Evolutionary conservation across 2,888 invertebrate species (phyloP).

Genomic region (Acanthococcus lagerstroemiae): DNA sequence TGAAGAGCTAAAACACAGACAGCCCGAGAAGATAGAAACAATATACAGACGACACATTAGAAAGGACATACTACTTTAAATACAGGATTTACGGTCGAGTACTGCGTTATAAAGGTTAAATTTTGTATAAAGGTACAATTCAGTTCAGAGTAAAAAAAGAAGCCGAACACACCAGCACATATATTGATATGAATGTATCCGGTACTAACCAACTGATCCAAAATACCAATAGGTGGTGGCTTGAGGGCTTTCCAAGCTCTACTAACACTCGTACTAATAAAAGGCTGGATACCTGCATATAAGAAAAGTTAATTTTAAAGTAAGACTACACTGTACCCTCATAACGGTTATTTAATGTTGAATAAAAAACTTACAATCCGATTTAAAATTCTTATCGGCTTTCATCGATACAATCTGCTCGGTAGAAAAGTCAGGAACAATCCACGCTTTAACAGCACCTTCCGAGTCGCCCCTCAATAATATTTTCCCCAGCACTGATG

Average conservation of each 20-base stretch:
- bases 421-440: conserved; percentile 68
- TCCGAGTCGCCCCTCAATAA: conserved; percentile 83
- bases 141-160: too few species aligned
- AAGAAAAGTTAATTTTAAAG: conserved; percentile 19
- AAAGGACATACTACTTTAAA: too few species aligned
- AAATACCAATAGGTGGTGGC: conserved; percentile 78
- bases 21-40: not conserved
- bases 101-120: too few species aligned
- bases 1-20: not conserved
- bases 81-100: too few species aligned
- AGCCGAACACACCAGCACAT: too few species aligned
- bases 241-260: conserved; percentile 81
- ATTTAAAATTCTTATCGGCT: conserved; percentile 48
- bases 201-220: conserved; percentile 74
- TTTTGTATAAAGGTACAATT: too few species aligned
- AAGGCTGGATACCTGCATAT: conserved; percentile 57
- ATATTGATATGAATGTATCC: too few species aligned
- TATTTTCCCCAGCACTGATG: conserved; percentile 56
- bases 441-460: conserved; percentile 82
- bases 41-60: too few species aligned
- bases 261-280: conserved; percentile 68
- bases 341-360: too few species aligned
- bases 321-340: not conserved
- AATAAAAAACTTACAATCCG: conserved; percentile 44
- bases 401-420: conserved; percentile 51